Base-by-base conservation (phyloP, 2,797 vertebrate genomes). In the Pteronotus mesoamericanus region DNA sequence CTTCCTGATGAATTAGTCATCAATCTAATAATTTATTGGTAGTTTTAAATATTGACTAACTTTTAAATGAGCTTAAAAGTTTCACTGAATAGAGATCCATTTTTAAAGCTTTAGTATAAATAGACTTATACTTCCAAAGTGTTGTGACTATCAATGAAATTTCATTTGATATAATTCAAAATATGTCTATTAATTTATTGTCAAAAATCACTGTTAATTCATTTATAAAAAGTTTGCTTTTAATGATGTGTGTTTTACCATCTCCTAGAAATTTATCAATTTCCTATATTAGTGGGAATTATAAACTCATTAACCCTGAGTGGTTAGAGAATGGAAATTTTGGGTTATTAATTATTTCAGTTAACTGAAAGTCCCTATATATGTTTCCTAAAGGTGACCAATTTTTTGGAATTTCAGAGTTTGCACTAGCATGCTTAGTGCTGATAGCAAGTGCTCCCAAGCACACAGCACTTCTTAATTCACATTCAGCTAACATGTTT, bases 61-160 rank as follows among this genome's bases (percentile, higher is more conserved):
- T 83, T 90, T 16, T 92, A 92, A 91, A 66, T 53, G 0, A 96
- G 22, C 12, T 48, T 24, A 19, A 24, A 94, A 86, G 10, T 86
- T 95, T 69, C 22, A 71, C 10, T 74, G 37, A 92, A 42, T 24
- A 91, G 14, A 80, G 18, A 66, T 78, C 10, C 3, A 15, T 37
- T 80, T 89, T 96, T 93, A 89, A 94, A 93, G 16, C 72, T 74
- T 94, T 57, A 37, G 22, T 82, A 66, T 44, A 37, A 84, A 75
- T 71, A 92, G 12, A 0, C 16, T 48, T 46, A 66, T 77, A 86
- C 9, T 89, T 94, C 29, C 57, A 96, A 86, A 75, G 42, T 64
- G 26, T 21, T 87, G 15, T 18, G 79, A 39, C 48, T 46, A 57
- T 66, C 46, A 92, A 37, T 90, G 26, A 92, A 95, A 80, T 88